These are phyloP conservation scores for Stigmatopora nigra DNA, from an alignment of 2,113 vertebrate species.

Conservation along the genomic window DNA sequence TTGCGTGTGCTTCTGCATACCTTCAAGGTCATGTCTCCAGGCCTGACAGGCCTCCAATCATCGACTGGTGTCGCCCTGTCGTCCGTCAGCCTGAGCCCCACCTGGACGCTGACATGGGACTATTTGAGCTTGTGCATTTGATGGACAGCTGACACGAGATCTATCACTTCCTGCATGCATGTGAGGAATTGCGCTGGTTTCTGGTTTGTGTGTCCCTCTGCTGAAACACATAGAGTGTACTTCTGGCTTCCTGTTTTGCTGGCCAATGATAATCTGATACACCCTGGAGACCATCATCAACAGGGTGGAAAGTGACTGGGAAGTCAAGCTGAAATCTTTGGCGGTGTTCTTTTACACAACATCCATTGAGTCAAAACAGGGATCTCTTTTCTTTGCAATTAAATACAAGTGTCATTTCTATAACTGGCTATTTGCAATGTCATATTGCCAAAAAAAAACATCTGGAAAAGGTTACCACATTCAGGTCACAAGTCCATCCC, in stretches of 20 bases:
- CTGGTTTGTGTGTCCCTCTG: slow-evolving; percentile 26
- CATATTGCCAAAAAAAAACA: not conserved
- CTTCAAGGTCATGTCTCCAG: slow-evolving; percentile 28
- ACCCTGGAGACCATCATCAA: slow-evolving; percentile 43
- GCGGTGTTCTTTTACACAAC: not conserved
- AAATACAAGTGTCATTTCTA: not conserved
- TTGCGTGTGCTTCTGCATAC: not conserved
- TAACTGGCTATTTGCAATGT: not conserved
- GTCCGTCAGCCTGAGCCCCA: slow-evolving; percentile 18
- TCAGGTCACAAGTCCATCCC: not conserved
- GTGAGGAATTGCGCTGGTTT: not conserved
- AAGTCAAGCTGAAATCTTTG: not conserved
- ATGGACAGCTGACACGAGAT: slow-evolving; percentile 37
- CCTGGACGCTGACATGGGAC: slow-evolving; percentile 52
- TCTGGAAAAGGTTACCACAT: not conserved
- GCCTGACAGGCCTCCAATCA: slow-evolving; percentile 46
- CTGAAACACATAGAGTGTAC: slow-evolving; percentile 31
- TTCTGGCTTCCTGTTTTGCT: slow-evolving; percentile 55
- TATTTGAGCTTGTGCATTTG: slow-evolving; percentile 27
- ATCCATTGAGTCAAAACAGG: not conserved
- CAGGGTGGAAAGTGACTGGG: not conserved
- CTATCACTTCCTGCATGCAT: slow-evolving; percentile 6
- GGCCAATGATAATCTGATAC: slow-evolving; percentile 57
- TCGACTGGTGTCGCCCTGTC: slow-evolving; percentile 28
- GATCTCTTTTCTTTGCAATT: not conserved